A percentile compares a stretch with the other conserved stretches of the same genome.
phyloP scores from a whole-genome alignment of 1,140 invertebrate species.

The Heliconius hermathena region DNA sequence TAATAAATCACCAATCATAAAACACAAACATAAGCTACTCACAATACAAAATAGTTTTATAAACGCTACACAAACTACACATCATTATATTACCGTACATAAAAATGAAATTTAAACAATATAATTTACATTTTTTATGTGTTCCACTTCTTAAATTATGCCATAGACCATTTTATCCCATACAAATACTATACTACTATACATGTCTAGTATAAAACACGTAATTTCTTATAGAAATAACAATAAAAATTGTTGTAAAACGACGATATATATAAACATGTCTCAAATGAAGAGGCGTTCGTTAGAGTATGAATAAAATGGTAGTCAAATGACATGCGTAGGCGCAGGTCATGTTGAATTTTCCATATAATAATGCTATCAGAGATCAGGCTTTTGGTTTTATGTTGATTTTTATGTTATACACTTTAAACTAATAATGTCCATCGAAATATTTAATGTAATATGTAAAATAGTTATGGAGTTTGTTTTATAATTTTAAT shows the following conservation, averaged over 20 bases:
- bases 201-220: slow-evolving; percentile 27
- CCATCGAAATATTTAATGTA: background rate
- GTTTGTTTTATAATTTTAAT: slow-evolving; percentile 6
- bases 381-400: background rate
- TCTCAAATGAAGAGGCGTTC: slow-evolving; percentile 47
- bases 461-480: background rate
- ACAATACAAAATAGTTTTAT: background rate
- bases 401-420: slow-evolving; percentile 5
- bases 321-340: slow-evolving; percentile 47
- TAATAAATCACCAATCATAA: background rate
- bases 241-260: slow-evolving; percentile 43
- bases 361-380: slow-evolving; percentile 15
- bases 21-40: background rate
- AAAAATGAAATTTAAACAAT: background rate
- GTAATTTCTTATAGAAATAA: slow-evolving; percentile 33
- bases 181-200: background rate
- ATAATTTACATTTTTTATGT: background rate
- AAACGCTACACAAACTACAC: background rate
- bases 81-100: background rate
- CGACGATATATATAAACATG: slow-evolving; percentile 41
- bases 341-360: slow-evolving; percentile 32
- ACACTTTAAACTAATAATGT: background rate
- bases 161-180: background rate
- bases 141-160: background rate
- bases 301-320: slow-evolving; percentile 48